Percentiles rank a stretch among this genome's conserved stretches.
These are phyloP conservation scores for Leiothrix lutea DNA, from an alignment of 2,113 vertebrate genomes.

Conservation along the genomic window DNA sequence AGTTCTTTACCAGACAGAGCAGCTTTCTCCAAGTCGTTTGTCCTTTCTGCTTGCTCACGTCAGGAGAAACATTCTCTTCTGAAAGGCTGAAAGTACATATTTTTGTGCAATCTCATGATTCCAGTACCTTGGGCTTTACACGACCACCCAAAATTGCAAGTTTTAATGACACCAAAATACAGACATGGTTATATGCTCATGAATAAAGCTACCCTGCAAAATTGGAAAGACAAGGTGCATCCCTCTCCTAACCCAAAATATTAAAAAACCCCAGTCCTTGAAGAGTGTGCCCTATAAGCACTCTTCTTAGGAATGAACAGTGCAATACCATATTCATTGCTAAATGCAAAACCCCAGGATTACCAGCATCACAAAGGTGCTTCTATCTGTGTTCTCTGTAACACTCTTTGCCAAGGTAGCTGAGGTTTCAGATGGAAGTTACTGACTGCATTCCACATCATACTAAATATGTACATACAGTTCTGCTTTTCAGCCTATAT, in stretches of 20 bases:
- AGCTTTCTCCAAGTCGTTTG: neutral
- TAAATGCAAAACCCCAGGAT: neutral
- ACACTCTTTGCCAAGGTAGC: neutral
- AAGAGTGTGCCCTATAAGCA: neutral
- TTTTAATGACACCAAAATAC: neutral
- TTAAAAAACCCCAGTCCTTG: neutral
- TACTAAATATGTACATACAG: slow-evolving; percentile 3
- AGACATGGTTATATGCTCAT: neutral
- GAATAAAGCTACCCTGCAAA: neutral
- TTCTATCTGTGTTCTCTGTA: neutral
- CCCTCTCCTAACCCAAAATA: neutral
- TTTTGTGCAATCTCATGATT: neutral
- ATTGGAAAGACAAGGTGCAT: neutral
- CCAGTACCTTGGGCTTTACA: neutral
- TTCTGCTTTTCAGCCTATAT: slow-evolving; percentile 20
- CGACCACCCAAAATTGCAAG: neutral
- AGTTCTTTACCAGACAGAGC: neutral
- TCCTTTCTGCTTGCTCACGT: neutral
- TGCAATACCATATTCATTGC: neutral
- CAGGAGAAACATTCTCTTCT: neutral
- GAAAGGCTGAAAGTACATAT: neutral
- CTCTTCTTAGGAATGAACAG: neutral
- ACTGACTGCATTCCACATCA: neutral
- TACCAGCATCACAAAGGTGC: neutral
- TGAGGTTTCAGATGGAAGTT: slow-evolving; percentile 7